Evolutionary conservation across 2,113 vertebrate species (phyloP), one percentile per base, ranked within the genome.

Genomic region (Hystrix brachyura): DNA sequence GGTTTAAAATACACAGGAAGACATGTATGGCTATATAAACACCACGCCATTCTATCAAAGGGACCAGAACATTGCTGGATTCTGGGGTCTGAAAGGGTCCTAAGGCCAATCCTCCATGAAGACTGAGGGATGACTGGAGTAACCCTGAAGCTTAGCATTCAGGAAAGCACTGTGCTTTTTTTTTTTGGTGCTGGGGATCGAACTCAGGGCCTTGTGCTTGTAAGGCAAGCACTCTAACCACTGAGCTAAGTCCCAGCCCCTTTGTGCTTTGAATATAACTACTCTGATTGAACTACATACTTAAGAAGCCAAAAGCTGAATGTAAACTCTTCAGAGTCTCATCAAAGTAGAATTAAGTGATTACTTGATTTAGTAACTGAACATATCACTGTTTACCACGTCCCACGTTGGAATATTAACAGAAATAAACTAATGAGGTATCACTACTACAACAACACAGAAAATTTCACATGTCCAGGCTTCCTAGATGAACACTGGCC

Each of bases 251-350:
- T 38, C 38, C 38, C 38, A 38, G 38, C 38, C 38, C 38, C 38
- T 38, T 80, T 90, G 21, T 34, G n/a, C 43, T 91, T 18, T 1
- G 34, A 51, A 51, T 38, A n/a, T 55, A 85, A 79, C 48, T n/a
- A 55, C 79, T 86, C 32, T 59, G 80, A 57, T 0, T 74, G 17
- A 94, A 67, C 15, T 23, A 59, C 8, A 59, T 19, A 23, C 46
- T 86, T 91, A 91, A 88, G 79, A 95, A 91, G 15, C 59, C 51
- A 46, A 91, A 71, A 60, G 9, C 6, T 78, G n/a, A 78, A 23
- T 90, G 18, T 71, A 93, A 93, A 96, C 38, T 85, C 29, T 2
- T 25, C 64, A 69, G 29, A 29, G n/a, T 55, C 67, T 91, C 72
- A 46, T 53, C 48, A 64, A 62, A 79, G 69, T 60, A 83, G 95